A percentile compares a stretch with the other conserved stretches of the same genome.
phyloP scores from a whole-genome alignment of 2,113 vertebrate species.

The Choloepus hoffmanni region DNA sequence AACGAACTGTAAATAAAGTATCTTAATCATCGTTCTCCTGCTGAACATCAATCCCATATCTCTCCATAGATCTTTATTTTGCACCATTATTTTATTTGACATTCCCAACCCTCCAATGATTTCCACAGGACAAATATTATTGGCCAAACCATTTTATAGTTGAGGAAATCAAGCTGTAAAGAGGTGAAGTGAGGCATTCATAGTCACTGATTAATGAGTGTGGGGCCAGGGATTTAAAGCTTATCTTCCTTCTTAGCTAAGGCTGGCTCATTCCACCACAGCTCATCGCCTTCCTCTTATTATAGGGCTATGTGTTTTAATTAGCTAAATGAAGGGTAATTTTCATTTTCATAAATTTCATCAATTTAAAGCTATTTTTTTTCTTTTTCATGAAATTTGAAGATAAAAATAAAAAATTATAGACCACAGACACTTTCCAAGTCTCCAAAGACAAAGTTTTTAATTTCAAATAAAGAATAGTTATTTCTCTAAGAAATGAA shows the following conservation, averaged over 20 bases:
- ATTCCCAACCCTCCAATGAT: neutral
- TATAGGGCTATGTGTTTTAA: neutral
- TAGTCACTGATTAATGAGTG: neutral
- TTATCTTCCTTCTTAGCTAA: neutral
- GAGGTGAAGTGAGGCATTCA: too few relatives aligned
- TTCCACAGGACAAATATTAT: neutral
- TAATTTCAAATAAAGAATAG: conserved; percentile 14
- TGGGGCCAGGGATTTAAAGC: neutral
- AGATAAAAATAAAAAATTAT: neutral
- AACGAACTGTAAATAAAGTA: neutral
- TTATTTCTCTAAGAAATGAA: neutral
- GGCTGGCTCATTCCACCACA: neutral
- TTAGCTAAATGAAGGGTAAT: neutral
- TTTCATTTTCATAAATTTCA: too few relatives aligned
- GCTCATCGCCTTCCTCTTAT: neutral
- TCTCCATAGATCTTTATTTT: conserved; percentile 24
- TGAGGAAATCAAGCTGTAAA: too few relatives aligned
- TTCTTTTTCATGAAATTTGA: neutral
- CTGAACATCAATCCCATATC: neutral
- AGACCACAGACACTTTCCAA: neutral
- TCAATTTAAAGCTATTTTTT: neutral
- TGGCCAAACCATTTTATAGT: too few relatives aligned
- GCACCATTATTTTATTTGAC: neutral
- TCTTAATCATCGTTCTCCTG: neutral
- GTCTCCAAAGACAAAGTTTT: neutral